Conservation (phyloP, 2,797 vertebrate genomes). For the Pipistrellus nathusii region DNA sequence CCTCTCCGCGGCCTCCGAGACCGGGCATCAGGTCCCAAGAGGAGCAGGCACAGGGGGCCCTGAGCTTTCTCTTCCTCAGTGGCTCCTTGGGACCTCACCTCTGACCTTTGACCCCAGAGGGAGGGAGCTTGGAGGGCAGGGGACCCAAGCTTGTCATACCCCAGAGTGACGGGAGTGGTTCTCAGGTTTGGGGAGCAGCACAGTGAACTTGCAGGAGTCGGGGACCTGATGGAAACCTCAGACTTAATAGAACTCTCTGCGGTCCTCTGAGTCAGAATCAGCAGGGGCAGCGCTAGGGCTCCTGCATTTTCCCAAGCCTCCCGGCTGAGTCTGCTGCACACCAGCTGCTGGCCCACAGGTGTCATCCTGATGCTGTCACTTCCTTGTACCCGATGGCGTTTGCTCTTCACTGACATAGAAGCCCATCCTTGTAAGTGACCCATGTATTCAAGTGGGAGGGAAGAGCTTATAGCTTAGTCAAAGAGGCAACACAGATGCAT, state of each 20-base stretch:
- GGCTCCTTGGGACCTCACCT: not conserved
- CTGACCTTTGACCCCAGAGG: constrained; percentile 25
- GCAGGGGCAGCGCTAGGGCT: not conserved
- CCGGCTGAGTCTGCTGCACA: not conserved
- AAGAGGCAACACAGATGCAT: not conserved
- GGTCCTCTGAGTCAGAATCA: not conserved
- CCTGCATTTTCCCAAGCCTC: not conserved
- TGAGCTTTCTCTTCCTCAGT: not conserved
- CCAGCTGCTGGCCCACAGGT: not conserved
- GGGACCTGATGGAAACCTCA: not conserved
- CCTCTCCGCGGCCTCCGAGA: not conserved
- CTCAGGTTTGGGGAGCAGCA: not conserved
- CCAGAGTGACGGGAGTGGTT: not conserved
- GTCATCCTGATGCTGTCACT: not conserved
- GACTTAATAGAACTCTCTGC: not conserved
- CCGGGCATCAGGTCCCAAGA: not conserved
- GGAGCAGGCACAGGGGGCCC: not conserved
- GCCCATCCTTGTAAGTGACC: not conserved
- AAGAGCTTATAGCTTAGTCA: not conserved
- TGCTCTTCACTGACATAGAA: not conserved
- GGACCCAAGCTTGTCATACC: not conserved
- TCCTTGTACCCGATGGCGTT: not conserved
- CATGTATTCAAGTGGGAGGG: not conserved
- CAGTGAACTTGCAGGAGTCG: not conserved
- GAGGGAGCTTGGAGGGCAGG: not conserved